Base-by-base conservation (phyloP, 2,888 invertebrate genomes). In the Coleophora deauratella region DNA sequence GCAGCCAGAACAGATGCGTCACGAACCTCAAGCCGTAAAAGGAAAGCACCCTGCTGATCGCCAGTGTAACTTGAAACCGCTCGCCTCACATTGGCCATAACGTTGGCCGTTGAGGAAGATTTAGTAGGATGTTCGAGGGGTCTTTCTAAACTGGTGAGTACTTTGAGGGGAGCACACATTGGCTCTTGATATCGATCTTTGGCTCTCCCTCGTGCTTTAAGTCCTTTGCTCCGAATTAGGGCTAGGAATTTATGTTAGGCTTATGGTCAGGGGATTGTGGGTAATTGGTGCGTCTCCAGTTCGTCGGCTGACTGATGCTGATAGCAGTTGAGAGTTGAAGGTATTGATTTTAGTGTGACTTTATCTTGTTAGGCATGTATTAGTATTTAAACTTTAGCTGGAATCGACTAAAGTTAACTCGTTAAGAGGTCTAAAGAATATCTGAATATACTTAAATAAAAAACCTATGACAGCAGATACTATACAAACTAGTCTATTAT, bases 131-230 rank as follows among this genome's bases (percentile, higher is more conserved):
- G 67, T 66, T 59, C 55, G 62, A 66, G 66, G 65, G 79, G 54
- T 70, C 81, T 57, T 41, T 42, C 42, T 61, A 55, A 46, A 64
- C 62, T 72, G 79, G 77, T 55, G 48, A 49, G 54, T 55, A 55
- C 62, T 55, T 59, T 56, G 65, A 66, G 76, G 73, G 74, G 72
- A 62, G 62, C 69, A 72, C 70, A 73, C 74, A 72, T 66, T 62
- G 69, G 69, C 73, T 72, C 69, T 74, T 71, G 77, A 78, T 82
- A 82, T 82, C 79, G 82, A 84, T 84, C 81, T 84, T 72, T 71
- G 73, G 70, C 55, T 62, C 71, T 80, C 82, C 79, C 82, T 72
- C 66, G 75, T 71, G 75, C 72, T 73, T 77, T 69, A 66, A 73
- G 72, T 74, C 64, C 63, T 64, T 60, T 59, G 61, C 59, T 57